phyloP scores from a whole-genome alignment of 2,888 invertebrate genomes.

The Nymphalis c-album region DNA sequence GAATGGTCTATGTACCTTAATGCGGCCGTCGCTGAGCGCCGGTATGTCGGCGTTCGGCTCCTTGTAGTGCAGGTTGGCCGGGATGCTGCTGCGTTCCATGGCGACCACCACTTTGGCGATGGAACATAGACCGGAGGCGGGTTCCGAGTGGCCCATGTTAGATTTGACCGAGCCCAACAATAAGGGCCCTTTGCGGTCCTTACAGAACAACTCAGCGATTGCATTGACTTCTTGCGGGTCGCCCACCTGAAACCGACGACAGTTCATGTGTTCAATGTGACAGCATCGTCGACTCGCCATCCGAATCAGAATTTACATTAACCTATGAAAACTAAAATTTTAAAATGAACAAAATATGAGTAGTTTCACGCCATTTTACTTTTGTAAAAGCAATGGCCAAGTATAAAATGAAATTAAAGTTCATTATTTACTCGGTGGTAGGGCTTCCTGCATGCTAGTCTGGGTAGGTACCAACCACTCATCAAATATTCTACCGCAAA shows the following conservation, averaged over 20 bases:
- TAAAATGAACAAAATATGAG: too few relatives aligned
- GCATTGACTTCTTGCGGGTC: slow-evolving; percentile 99
- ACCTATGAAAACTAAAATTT: not conserved
- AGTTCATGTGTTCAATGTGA: too few relatives aligned
- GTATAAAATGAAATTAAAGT: too few relatives aligned
- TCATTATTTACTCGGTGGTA: too few relatives aligned
- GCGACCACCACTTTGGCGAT: slow-evolving; percentile 95
- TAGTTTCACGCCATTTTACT: too few relatives aligned
- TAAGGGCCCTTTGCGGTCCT: slow-evolving; percentile 88
- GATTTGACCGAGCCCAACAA: slow-evolving; percentile 98
- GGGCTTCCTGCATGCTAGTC: too few relatives aligned
- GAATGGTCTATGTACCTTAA: slow-evolving; percentile 80
- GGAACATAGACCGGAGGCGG: slow-evolving; percentile 94
- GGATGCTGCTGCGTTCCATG: slow-evolving; percentile 94
- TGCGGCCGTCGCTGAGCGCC: slow-evolving; percentile 92
- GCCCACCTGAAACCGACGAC: slow-evolving; percentile 83
- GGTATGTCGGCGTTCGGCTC: slow-evolving; percentile 94
- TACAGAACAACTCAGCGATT: slow-evolving; percentile 95
- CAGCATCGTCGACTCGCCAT: too few relatives aligned
- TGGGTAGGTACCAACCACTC: too few relatives aligned
- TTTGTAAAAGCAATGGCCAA: too few relatives aligned
- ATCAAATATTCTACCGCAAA: too few relatives aligned
- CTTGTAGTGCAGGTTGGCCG: slow-evolving; percentile 94
- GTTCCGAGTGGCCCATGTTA: slow-evolving; percentile 99
- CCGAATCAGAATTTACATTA: not conserved